Base-by-base conservation (phyloP, 2,797 vertebrate genomes). In the Xyrichtys novacula region DNA sequence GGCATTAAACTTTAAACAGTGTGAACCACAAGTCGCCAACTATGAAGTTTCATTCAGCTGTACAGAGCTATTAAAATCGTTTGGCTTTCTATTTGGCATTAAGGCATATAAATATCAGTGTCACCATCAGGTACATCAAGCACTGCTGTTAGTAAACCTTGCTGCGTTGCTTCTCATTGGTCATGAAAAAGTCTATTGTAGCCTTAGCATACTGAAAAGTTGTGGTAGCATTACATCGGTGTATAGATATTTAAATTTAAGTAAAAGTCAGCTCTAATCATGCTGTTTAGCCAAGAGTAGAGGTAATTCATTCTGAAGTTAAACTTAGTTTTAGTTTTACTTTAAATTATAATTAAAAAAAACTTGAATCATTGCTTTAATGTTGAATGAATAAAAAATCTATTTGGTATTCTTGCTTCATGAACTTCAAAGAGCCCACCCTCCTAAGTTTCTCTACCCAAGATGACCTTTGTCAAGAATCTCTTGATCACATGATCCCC, bases 391-490 rank as follows among this genome's bases (percentile, higher is more conserved):
- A 48, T 56, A 61, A 76, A 60, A 26, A 19, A 67, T 23, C 42
- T 58, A 26, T 68, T 62, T 61, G 38, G 32, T 76, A 43, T 7
- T 40, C 56, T 60, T 48, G 46, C 47, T 52, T 68, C 46, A 47
- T 34, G 46, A 58, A 68, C 50, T 74, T 70, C 56, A 48, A 73
- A 58, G 50, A 60, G 32, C 49, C 61, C 25, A 54, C n/a, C 20
- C 36, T 6, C 20, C 36, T 6, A 53, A 47, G 47, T 74, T 65
- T 56, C 68, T 39, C 29, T 68, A 76, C 75, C 76, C 59, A 61
- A 61, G 32, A 80, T 80, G 81, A 86, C 76, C 80, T 85, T 87
- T 84, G 58, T 76, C 60, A 76, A 67, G 58, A 84, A 80, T 81
- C 49, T 85, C 64, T 78, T 57, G 74, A 81, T 86, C 82, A 84